phyloP scores from a whole-genome alignment of 2,113 vertebrate species.

The Cynopterus brachyotis region DNA sequence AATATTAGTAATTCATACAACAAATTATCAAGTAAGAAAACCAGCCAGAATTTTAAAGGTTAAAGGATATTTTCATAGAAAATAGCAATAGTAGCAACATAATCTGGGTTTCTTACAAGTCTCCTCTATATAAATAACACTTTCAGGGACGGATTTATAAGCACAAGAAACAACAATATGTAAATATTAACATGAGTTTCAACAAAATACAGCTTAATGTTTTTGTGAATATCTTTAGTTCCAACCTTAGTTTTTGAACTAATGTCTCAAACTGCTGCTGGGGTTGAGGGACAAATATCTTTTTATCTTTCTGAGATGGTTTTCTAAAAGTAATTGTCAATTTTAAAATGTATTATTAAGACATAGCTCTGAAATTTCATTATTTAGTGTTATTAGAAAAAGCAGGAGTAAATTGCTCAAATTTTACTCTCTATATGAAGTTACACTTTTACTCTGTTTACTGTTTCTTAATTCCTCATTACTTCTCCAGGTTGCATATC shows the following conservation, averaged over 20 bases:
- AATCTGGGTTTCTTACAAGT: not conserved
- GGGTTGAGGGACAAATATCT: not conserved
- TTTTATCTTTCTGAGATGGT: slow-evolving; percentile 17
- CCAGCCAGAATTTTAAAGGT: not conserved
- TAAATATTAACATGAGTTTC: not conserved
- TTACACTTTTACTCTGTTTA: not conserved
- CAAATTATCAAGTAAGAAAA: slow-evolving; percentile 21
- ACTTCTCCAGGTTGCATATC: not conserved
- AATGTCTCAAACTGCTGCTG: not conserved
- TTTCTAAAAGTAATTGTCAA: slow-evolving; percentile 18
- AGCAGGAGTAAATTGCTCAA: not conserved
- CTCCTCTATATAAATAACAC: not conserved
- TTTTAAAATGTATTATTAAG: not conserved
- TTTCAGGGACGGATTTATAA: not conserved
- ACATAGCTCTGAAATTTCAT: not conserved
- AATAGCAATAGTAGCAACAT: not conserved
- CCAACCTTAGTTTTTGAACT: not conserved
- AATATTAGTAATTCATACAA: not conserved
- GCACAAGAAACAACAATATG: not conserved
- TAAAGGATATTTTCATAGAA: slow-evolving; percentile 8
- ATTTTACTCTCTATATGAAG: not conserved
- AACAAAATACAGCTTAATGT: not conserved
- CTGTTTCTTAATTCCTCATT: slow-evolving; percentile 24
- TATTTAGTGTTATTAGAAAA: not conserved
- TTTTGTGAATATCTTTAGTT: not conserved